Base-by-base conservation (phyloP, 2,797 vertebrate genomes). In the Tapera naevia region DNA sequence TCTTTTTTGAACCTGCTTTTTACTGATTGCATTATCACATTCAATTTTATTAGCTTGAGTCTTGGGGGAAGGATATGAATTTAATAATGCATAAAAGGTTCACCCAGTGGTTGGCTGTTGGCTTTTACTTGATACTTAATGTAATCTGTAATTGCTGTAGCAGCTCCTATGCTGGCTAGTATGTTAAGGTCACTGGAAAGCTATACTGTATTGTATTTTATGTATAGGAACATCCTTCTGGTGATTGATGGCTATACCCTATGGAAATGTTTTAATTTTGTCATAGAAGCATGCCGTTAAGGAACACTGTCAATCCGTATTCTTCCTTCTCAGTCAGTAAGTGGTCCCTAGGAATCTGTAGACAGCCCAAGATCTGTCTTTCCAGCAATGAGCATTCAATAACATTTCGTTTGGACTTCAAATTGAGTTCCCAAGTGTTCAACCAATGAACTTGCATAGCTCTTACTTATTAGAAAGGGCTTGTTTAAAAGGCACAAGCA, bases 71-170 rank as follows among this genome's bases (percentile, higher is more conserved):
- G 89, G 78, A 91, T 93, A 92, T 95, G 69, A 94, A 95, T 90
- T 94, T 95, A 97, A 96, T 94, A 97, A 95, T 30, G 50, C 80
- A 78, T 93, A 92, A 96, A 96, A 96, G 94, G 89, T 94, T 95
- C 91, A 74, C 92, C 96, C 94, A 71, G 71, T 91, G 94, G 81
- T 48, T 94, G 88, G 89, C 91, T 94, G 85, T 57, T 86, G 96
- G 97, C 90, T 96, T 96, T 95, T 93, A 79, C 73, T 91, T 91
- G 95, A 95, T 96, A 73, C 80, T 96, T 97, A 92, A 93, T 96
- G 86, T 96, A 97, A 97, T 97, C 95, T 95, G 89, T 97, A 97
- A 98, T 98, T 97, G 97, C 95, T 93, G 50, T 32, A 96, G 97
- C 82, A 93, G 92, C 81, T 91, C 93, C 94, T 89, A 5, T n/a